Percentiles rank a stretch among this genome's conserved stretches.
These are phyloP conservation scores for Grantiella picta DNA, from an alignment of 2,113 vertebrate species.

Conservation along the genomic window DNA sequence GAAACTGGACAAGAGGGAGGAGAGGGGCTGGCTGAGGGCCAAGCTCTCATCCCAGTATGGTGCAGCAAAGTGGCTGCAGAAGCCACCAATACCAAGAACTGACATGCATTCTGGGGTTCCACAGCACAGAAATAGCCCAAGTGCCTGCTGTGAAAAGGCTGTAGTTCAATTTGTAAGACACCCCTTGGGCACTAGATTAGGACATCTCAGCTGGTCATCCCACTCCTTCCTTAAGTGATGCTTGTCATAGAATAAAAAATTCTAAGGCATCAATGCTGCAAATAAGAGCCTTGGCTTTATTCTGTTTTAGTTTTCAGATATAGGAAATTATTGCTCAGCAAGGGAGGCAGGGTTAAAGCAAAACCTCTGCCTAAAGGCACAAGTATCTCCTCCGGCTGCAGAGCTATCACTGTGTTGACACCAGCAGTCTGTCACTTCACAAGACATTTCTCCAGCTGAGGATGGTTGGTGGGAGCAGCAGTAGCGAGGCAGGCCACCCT, in stretches of 20 bases:
- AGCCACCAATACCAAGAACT: background rate
- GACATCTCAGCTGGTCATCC: background rate
- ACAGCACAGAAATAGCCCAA: background rate
- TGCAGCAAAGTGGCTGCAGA: accelerated
- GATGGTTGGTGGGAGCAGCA: background rate
- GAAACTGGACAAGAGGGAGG: background rate
- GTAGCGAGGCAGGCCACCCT: background rate
- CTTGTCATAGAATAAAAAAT: background rate
- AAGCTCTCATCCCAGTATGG: background rate
- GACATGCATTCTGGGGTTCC: background rate
- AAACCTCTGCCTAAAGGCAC: background rate
- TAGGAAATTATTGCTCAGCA: background rate
- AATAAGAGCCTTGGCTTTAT: background rate
- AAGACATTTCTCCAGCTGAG: background rate
- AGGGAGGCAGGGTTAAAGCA: background rate
- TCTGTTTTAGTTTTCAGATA: background rate
- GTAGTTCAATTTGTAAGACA: background rate
- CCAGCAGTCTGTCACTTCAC: background rate
- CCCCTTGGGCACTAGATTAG: too few species aligned
- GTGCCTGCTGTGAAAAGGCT: background rate
- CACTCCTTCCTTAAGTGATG: background rate
- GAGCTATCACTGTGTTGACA: background rate
- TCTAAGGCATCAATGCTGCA: background rate
- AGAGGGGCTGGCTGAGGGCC: background rate
- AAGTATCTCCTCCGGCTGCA: background rate